Conservation (phyloP, 1,140 invertebrate species). For the Heliconius eleuchia region DNA sequence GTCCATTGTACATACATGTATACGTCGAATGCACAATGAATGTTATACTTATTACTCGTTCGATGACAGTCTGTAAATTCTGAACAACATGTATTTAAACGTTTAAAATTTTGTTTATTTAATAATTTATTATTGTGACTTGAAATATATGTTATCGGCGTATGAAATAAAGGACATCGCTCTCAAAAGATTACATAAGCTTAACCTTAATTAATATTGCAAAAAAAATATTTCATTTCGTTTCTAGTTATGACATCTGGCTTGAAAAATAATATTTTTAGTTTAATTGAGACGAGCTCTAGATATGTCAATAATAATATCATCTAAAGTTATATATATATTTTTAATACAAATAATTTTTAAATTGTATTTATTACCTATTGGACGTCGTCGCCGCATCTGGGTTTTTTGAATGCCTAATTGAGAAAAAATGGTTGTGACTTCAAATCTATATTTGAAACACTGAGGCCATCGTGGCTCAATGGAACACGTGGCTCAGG, state of each 20-base stretch:
- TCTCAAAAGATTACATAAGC: neutral
- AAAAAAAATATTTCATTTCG: neutral
- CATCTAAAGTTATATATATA: neutral
- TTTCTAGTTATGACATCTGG: neutral
- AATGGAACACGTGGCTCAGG: too few relatives aligned
- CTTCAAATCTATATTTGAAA: too few relatives aligned
- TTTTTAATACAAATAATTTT: too few relatives aligned
- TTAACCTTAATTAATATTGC: conserved; percentile 11
- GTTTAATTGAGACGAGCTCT: neutral
- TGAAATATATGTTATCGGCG: neutral
- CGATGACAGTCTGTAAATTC: conserved; percentile 26
- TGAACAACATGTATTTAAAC: neutral
- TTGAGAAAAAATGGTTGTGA: too few relatives aligned
- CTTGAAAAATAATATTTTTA: neutral
- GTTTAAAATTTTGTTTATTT: neutral
- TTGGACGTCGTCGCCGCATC: too few relatives aligned
- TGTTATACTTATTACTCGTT: conserved; percentile 49
- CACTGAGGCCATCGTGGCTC: too few relatives aligned
- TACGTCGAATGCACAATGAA: conserved; percentile 35
- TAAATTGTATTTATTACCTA: too few relatives aligned
- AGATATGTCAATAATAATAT: conserved; percentile 9
- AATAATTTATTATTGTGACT: neutral
- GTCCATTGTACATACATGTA: conserved; percentile 25
- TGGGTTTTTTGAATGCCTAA: too few relatives aligned
- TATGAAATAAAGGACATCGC: neutral